These are phyloP conservation scores for Eupithecia dodoneata DNA, from an alignment of 2,888 invertebrate species.

Conservation along the genomic window DNA sequence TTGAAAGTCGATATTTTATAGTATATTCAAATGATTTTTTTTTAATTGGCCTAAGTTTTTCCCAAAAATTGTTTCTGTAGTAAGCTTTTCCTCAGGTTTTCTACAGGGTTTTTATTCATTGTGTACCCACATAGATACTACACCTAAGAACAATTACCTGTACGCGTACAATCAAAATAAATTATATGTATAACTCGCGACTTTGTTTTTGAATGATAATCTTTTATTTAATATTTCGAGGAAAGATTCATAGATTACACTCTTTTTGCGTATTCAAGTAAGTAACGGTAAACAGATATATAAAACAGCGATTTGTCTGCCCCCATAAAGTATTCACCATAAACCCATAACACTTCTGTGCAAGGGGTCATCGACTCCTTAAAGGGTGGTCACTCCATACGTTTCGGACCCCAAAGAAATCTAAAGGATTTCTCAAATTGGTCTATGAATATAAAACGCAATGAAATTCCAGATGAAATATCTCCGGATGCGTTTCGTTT, in stretches of 20 bases:
- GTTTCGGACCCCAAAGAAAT: slow-evolving; percentile 41
- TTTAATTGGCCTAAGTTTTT: background rate
- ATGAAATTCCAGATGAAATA: slow-evolving; percentile 77
- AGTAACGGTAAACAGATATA: background rate
- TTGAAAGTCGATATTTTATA: background rate
- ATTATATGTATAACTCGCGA: background rate
- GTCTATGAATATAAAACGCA: slow-evolving; percentile 80
- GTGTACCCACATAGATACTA: too few relatives aligned
- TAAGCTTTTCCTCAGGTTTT: too few relatives aligned
- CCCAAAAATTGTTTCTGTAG: too few relatives aligned
- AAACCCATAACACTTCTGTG: slow-evolving; percentile 34
- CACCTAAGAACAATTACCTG: too few relatives aligned
- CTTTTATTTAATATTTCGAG: background rate
- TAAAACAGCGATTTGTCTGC: slow-evolving; percentile 1
- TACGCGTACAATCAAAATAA: too few relatives aligned
- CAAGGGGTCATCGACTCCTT: slow-evolving; percentile 41
- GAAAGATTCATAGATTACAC: background rate
- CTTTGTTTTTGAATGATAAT: background rate
- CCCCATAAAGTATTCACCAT: slow-evolving; percentile 31
- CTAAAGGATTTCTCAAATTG: slow-evolving; percentile 73
- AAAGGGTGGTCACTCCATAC: slow-evolving; percentile 40
- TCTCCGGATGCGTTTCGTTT: slow-evolving; percentile 71
- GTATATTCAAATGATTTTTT: background rate
- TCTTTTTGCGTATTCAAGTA: background rate
- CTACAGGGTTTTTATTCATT: too few relatives aligned